These are phyloP conservation scores for Branchinecta lynchi DNA, from an alignment of 1,140 invertebrate species.

Conservation along the genomic window DNA sequence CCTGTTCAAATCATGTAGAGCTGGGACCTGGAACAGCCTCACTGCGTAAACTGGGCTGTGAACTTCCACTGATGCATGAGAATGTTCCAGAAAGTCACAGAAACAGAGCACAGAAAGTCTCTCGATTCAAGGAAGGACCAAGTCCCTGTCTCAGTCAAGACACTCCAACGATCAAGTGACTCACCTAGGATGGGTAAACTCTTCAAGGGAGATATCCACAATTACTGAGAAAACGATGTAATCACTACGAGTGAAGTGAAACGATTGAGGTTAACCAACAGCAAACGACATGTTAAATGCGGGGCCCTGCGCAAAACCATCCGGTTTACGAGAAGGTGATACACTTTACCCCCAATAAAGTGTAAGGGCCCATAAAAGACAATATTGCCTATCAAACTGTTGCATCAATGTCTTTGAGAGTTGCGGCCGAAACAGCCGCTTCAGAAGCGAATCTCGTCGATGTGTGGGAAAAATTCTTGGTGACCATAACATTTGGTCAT, in stretches of 20 bases:
- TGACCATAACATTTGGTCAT: not conserved
- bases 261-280: constrained; percentile 10
- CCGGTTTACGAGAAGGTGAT: not conserved
- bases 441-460: not conserved
- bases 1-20: too few species aligned
- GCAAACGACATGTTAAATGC: constrained; percentile 6
- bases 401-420: not conserved
- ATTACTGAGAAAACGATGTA: not conserved
- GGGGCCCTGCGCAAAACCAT: constrained; percentile 1
- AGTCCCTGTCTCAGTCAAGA: too few species aligned
- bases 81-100: too few species aligned
- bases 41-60: too few species aligned
- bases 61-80: too few species aligned
- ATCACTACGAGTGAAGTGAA: not conserved
- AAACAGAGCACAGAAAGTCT: too few species aligned
- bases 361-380: not conserved
- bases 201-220: too few species aligned
- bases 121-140: too few species aligned
- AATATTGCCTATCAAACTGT: constrained; percentile 11
- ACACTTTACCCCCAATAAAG: constrained; percentile 10
- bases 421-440: not conserved
- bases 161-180: too few species aligned
- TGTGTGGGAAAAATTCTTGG: constrained; percentile 8
- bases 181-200: too few species aligned
- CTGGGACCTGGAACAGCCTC: too few species aligned